phyloP scores from a whole-genome alignment of 2,113 vertebrate species.

The Myiozetetes cayanensis region DNA sequence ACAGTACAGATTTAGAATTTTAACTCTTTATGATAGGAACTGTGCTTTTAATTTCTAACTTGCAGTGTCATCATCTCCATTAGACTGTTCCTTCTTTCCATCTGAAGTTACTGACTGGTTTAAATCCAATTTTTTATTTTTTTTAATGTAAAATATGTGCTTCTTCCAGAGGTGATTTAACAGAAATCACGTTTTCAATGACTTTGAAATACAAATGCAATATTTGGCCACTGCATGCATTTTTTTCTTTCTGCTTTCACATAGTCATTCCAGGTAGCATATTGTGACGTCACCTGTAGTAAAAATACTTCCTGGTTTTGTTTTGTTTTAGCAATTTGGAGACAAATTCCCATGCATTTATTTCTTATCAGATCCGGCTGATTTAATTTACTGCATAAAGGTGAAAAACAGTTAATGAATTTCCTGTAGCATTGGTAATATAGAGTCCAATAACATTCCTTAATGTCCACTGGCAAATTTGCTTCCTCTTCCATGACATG shows the following conservation, averaged over 20 bases:
- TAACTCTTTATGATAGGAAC: background rate
- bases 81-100: background rate
- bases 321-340: background rate
- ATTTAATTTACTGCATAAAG: background rate
- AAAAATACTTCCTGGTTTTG: background rate
- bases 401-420: conserved; percentile 60
- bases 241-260: background rate
- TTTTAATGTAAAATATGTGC: background rate
- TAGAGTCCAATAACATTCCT: conserved; percentile 52
- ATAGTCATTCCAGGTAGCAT: background rate
- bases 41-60: background rate
- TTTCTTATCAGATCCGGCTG: conserved; percentile 29
- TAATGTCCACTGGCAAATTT: conserved; percentile 34
- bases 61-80: background rate
- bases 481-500: conserved; percentile 63
- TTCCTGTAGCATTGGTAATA: conserved; percentile 62
- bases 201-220: background rate
- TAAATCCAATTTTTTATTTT: background rate
- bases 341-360: background rate
- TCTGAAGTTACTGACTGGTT: background rate
- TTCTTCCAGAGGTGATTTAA: background rate
- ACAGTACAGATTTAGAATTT: background rate
- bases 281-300: background rate
- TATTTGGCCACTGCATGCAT: background rate
- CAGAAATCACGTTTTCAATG: background rate